These are phyloP conservation scores for Scolanthus callimorphus DNA, from an alignment of 92 coral and sea anemone species.

Conservation along the genomic window DNA sequence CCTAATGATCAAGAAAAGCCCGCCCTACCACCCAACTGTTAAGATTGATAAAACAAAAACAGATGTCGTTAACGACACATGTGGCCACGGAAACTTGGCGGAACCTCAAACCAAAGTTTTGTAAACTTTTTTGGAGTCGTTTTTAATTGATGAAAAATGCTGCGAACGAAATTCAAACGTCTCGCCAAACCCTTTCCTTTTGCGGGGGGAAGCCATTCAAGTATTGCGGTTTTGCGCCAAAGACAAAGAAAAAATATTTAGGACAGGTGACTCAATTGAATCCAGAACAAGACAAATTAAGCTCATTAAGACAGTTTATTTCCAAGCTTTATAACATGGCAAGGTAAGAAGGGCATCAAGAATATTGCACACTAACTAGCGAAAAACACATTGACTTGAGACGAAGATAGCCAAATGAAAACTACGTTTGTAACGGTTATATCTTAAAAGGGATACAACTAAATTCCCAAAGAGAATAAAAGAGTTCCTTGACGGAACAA, in stretches of 20 bases:
- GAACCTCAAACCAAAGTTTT: not conserved
- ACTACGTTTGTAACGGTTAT: too few relatives aligned
- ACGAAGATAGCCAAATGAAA: too few relatives aligned
- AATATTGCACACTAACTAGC: too few relatives aligned
- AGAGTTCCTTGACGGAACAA: conserved; percentile 43
- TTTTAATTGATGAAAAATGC: too few relatives aligned
- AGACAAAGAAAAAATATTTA: conserved; percentile 5
- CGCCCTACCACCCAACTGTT: conserved; percentile 27
- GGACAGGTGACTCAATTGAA: conserved; percentile 64
- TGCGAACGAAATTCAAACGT: too few relatives aligned
- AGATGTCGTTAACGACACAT: conserved; percentile 27
- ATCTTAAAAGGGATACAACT: not conserved
- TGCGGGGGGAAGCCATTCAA: conserved; percentile 27
- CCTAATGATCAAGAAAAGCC: conserved; percentile 15
- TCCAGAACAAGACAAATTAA: conserved; percentile 71
- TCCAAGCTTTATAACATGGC: conserved; percentile 17
- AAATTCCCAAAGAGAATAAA: not conserved
- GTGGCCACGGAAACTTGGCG: conserved; percentile 4
- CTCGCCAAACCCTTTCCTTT: not conserved
- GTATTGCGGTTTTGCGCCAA: conserved; percentile 42
- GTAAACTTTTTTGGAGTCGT: too few relatives aligned
- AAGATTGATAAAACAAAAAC: conserved; percentile 14
- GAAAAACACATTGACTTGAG: too few relatives aligned
- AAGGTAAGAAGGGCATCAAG: too few relatives aligned
- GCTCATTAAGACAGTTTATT: conserved; percentile 77